Evolutionary conservation across 2,888 invertebrate genomes (phyloP), one percentile per base, ranked within the genome.

Genomic region (Ophioninae sp.): DNA sequence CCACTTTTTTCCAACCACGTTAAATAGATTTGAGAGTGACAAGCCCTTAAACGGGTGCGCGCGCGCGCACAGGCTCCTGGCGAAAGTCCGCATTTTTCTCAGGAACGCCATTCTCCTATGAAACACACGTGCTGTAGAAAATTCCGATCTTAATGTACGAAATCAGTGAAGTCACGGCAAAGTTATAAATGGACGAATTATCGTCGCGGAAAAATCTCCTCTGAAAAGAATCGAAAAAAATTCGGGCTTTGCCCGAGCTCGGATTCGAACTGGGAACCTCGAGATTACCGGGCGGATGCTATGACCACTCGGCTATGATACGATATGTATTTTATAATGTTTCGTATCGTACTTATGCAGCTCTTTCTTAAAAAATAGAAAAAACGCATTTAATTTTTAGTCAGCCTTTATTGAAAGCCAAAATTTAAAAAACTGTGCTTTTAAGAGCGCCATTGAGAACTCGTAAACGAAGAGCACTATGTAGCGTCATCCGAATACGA

Each of bases 61-160:
- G 37, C 56, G 17, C n/a, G 30, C 7, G 7, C 21, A 20, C 41
- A 8, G 68, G 57, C 7, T 30, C 6, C 37, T 37, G 13, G 74
- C 21, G 69, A 80, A 69, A 77, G 77, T 78, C 78, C 59, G 41
- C 65, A 8, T 41, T 61, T 30, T 74, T 83, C 70, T 67, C 83
- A 78, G 78, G 74, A 30, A 57, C 50, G 50, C 61, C 39, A 50
- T 39, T 70, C 70, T 74, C 70, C 23, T 61, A 67, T 37, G 59
- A 37, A 30, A 30, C 30, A 30, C 21, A 50, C 50, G 17, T 50
- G 13, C 20, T 56, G 44, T 50, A 50, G 7, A 21, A 50, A 59
- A 59, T 65, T 44, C 30, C 62, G 20, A 68, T n/a, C 8, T 13
- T 13, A 68, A 44, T n/a, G 39, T 56, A 80, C 21, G 39, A 61